Conservation (phyloP, 92 coral and sea anemone species). For the Paragorgia papillata region DNA sequence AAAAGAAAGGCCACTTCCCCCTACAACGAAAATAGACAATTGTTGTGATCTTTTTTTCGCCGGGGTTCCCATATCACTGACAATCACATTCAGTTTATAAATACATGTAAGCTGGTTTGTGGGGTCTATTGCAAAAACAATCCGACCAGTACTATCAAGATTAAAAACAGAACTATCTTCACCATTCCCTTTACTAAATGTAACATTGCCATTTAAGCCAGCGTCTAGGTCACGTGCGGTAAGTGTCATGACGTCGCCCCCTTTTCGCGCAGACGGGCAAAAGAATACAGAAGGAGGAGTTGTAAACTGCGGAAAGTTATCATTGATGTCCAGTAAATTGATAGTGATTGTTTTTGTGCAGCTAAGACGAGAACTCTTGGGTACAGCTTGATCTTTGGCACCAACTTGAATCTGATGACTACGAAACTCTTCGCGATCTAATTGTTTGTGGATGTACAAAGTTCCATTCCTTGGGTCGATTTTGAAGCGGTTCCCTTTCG, state of each 20-base stretch:
- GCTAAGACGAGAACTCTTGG: slow-evolving; percentile 60
- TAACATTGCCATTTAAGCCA: slow-evolving; percentile 67
- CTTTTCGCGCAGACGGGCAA: slow-evolving; percentile 58
- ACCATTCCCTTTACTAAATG: slow-evolving; percentile 49
- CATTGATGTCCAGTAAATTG: slow-evolving; percentile 74
- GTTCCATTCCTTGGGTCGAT: slow-evolving; percentile 65
- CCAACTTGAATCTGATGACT: slow-evolving; percentile 66
- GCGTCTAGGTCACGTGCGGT: slow-evolving; percentile 75
- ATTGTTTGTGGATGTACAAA: slow-evolving; percentile 49
- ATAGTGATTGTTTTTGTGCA: slow-evolving; percentile 66
- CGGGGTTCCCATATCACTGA: slow-evolving; percentile 69
- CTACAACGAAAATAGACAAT: slow-evolving; percentile 68
- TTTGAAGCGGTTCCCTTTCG: slow-evolving; percentile 58
- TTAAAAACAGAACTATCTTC: slow-evolving; percentile 55
- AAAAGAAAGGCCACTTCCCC: slow-evolving; percentile 74
- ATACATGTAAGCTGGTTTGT: slow-evolving; percentile 31
- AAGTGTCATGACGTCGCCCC: slow-evolving; percentile 61
- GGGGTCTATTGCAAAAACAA: slow-evolving; percentile 36
- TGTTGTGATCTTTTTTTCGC: slow-evolving; percentile 45
- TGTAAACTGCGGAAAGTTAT: slow-evolving; percentile 78
- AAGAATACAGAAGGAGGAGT: slow-evolving; percentile 78
- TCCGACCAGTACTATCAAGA: slow-evolving; percentile 63
- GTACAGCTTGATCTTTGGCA: slow-evolving; percentile 77
- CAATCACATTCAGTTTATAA: slow-evolving; percentile 62
- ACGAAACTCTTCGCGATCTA: slow-evolving; percentile 71